Conservation (phyloP, 2,113 vertebrate species). For the Gorsachius goisagi region DNA sequence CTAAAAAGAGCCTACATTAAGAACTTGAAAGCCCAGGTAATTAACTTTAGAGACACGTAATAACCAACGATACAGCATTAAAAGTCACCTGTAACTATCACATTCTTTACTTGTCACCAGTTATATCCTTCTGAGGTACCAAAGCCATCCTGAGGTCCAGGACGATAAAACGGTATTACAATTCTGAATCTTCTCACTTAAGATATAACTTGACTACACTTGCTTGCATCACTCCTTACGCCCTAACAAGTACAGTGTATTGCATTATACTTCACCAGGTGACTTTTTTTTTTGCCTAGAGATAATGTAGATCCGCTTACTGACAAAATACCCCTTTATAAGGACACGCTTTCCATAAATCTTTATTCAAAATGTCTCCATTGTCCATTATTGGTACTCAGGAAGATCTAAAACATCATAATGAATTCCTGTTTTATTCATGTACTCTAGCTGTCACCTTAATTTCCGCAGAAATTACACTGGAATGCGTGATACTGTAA, state of each 20-base stretch:
- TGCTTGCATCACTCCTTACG: background rate
- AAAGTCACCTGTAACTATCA: background rate
- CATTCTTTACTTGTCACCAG: background rate
- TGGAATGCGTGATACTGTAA: constrained; percentile 3
- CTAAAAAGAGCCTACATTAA: background rate
- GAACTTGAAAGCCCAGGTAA: background rate
- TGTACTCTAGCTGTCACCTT: background rate
- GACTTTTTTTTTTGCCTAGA: background rate
- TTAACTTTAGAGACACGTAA: background rate
- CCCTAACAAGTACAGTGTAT: background rate
- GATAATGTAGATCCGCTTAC: background rate
- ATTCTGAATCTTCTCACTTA: background rate
- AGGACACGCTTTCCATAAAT: background rate
- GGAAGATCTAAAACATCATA: background rate
- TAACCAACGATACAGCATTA: background rate
- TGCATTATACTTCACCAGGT: background rate
- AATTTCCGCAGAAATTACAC: constrained; percentile 17
- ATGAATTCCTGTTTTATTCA: background rate
- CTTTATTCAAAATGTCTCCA: background rate
- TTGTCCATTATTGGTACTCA: background rate
- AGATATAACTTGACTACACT: background rate
- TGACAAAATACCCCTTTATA: background rate
- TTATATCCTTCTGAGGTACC: background rate
- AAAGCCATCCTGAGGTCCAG: background rate
- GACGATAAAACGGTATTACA: background rate